Evolutionary conservation across 2,888 invertebrate species (phyloP).

Genomic region (Pammene aurita): DNA sequence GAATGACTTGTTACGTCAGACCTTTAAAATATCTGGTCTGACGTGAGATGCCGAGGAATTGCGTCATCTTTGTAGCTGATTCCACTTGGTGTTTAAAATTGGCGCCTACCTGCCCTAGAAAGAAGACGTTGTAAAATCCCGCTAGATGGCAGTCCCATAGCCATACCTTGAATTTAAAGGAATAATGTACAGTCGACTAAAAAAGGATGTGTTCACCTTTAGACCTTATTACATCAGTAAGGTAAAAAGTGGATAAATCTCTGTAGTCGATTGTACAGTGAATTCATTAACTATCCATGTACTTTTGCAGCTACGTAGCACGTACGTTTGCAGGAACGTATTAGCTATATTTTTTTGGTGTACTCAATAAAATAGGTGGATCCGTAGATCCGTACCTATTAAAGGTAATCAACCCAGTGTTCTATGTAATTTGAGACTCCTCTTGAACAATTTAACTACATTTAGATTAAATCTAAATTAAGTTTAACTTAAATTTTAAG

Average conservation of each 20-base stretch:
- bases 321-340: no score
- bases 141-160: constrained; percentile 19
- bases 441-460: constrained; percentile 25
- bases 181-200: no score
- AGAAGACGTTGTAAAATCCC: neutral
- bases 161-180: no score
- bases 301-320: no score
- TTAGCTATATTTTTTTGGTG: no score
- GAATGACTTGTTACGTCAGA: constrained; percentile 49
- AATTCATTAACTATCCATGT: no score
- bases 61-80: constrained; percentile 42
- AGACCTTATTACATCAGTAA: no score
- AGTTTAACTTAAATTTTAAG: no score
- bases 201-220: no score
- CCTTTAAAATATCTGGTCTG: constrained; percentile 44
- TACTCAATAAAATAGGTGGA: neutral
- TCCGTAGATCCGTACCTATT: neutral
- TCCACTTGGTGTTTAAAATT: constrained; percentile 16
- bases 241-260: no score
- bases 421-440: neutral
- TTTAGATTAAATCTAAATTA: no score
- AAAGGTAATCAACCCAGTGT: neutral
- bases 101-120: constrained; percentile 8
- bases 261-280: no score
- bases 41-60: constrained; percentile 40